Percentiles rank a stretch among this genome's conserved stretches.
These are phyloP conservation scores for Limnephilus auricula DNA, from an alignment of 2,888 invertebrate species.

Conservation along the genomic window DNA sequence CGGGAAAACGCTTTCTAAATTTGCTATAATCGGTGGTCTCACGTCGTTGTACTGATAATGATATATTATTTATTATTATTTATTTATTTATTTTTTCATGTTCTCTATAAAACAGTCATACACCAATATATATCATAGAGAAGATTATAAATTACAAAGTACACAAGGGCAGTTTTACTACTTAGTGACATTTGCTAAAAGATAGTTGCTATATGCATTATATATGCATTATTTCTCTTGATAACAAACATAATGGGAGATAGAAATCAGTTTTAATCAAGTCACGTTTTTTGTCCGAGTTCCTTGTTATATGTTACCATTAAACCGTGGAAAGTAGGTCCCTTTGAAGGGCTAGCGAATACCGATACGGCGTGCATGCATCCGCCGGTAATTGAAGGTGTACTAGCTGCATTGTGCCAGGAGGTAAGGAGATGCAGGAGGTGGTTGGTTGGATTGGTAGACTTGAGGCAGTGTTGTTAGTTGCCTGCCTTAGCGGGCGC, in stretches of 20 bases:
- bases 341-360: slow-evolving; percentile 44
- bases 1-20: slow-evolving; percentile 58
- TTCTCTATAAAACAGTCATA: too few species aligned
- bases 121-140: too few species aligned
- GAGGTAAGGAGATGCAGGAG: not conserved
- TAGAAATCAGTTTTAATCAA: slow-evolving; percentile 51
- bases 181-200: too few species aligned
- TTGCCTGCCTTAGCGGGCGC: not conserved
- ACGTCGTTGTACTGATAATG: slow-evolving; percentile 13
- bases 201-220: too few species aligned
- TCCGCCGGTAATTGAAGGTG: slow-evolving; percentile 42
- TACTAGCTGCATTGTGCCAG: slow-evolving; percentile 19
- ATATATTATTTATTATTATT: too few species aligned
- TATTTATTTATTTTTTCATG: too few species aligned
- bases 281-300: slow-evolving; percentile 50
- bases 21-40: slow-evolving; percentile 56
- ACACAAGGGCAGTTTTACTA: too few species aligned
- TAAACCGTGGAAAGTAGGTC: slow-evolving; percentile 45
- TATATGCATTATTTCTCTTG: not conserved
- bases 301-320: slow-evolving; percentile 43
- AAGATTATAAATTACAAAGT: too few species aligned
- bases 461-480: not conserved
- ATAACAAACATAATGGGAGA: slow-evolving; percentile 51
- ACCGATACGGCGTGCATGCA: slow-evolving; percentile 14
- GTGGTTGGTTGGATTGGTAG: not conserved